Base-by-base conservation (phyloP, 2,888 invertebrate species). In the Tiliacea citrago region DNA sequence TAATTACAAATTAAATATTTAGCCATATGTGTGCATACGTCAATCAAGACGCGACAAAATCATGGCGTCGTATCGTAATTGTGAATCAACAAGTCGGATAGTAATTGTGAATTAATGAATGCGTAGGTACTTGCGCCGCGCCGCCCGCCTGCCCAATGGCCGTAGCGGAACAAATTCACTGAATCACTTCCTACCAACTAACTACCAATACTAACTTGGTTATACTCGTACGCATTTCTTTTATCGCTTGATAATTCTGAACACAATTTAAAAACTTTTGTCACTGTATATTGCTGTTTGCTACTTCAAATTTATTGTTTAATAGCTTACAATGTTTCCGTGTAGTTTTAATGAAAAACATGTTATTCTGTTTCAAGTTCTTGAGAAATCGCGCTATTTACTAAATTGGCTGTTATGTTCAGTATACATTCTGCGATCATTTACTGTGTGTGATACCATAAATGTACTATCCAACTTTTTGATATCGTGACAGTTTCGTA, bases 171-270 rank as follows among this genome's bases (percentile, higher is more conserved):
- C 77, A 75, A 82, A 84, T 78, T 77, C 58, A 79, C 62, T 77
- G 84, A 81, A 84, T 86, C 80, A 79, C 71, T 84, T 86, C 84
- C 86, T 69, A 79, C 49, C 55, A 74, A 78, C 71, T 62, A 77
- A 65, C 70, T 69, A 24, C 53, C 60, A 79, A 63, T 76, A 79
- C 75, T 71, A 70, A 84, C 70, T 82, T 84, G 62, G 73, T 57
- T 78, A 80, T 73, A n/a, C n/a, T n/a, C n/a, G n/a, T n/a, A 79
- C 60, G 65, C 61, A 66, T 77, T 86, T 84, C 80, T 77, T 81
- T 73, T 81, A 79, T 75, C 24, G 78, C 69, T 72, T 72, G n/a
- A 82, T 61, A 76, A 78, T 76, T 70, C 66, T 60, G 62, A 71
- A 73, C 73, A 71, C 73, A 73, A 60, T 70, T 83, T 71, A 65